These are phyloP conservation scores for Sorex fumeus DNA, from an alignment of 2,113 vertebrate genomes.

Conservation along the genomic window DNA sequence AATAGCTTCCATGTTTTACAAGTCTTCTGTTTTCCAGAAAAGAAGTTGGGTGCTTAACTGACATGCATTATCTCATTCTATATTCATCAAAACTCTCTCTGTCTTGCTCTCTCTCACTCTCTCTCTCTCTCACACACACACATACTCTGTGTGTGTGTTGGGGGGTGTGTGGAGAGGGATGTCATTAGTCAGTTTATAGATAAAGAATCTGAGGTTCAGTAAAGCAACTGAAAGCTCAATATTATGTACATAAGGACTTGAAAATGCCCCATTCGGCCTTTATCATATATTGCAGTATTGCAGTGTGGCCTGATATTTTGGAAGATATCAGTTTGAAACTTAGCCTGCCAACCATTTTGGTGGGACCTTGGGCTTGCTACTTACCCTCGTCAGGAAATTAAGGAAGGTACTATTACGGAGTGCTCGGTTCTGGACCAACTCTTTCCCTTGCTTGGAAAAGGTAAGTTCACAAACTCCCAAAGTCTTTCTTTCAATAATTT, in stretches of 20 bases:
- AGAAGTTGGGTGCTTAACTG: background rate
- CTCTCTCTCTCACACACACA: too few species aligned
- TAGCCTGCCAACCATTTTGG: background rate
- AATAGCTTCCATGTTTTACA: background rate
- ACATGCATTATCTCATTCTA: too few species aligned
- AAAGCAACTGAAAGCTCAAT: slow-evolving; percentile 20
- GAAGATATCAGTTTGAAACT: background rate
- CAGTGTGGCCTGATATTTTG: background rate
- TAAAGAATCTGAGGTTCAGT: background rate
- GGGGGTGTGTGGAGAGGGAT: background rate
- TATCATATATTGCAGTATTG: background rate
- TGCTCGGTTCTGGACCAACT: background rate
- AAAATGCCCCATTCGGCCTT: background rate
- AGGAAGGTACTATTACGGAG: background rate
- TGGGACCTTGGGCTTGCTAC: background rate
- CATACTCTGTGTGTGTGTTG: too few species aligned
- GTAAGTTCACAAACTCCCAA: background rate
- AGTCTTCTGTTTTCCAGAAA: slow-evolving; percentile 32
- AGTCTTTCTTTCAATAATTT: too few species aligned
- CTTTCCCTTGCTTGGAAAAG: background rate
- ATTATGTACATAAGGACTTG: background rate
- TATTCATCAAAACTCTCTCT: too few species aligned
- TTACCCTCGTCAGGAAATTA: background rate
- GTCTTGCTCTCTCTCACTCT: too few species aligned
- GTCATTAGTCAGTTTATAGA: background rate